Conservation (phyloP, 2,113 vertebrate genomes). For the Tapirus terrestris region DNA sequence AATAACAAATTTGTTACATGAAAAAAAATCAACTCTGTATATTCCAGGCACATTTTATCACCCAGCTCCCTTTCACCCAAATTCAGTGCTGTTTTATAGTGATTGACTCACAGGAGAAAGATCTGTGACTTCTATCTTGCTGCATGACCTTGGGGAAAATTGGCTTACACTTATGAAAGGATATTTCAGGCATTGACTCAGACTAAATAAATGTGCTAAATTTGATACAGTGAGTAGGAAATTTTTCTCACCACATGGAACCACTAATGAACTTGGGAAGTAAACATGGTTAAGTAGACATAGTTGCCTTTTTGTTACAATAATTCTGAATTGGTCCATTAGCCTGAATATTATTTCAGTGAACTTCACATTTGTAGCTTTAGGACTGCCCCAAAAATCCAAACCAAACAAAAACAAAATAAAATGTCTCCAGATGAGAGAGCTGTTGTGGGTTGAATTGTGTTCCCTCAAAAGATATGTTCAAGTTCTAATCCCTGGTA, state of each 20-base stretch:
- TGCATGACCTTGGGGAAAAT: slow-evolving; percentile 74
- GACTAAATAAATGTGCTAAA: slow-evolving; percentile 81
- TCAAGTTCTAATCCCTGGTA: background rate
- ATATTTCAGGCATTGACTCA: slow-evolving; percentile 76
- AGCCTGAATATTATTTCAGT: slow-evolving; percentile 61
- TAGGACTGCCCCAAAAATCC: background rate
- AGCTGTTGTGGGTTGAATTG: background rate
- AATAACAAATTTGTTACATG: slow-evolving; percentile 40
- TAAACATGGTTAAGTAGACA: slow-evolving; percentile 77
- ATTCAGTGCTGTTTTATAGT: slow-evolving; percentile 49
- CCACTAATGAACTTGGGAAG: slow-evolving; percentile 76
- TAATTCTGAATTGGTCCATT: slow-evolving; percentile 66
- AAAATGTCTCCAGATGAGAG: slow-evolving; percentile 29
- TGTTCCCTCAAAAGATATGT: background rate
- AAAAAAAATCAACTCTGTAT: slow-evolving; percentile 51
- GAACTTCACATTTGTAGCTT: slow-evolving; percentile 42
- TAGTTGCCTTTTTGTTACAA: slow-evolving; percentile 73
- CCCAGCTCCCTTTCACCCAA: background rate
- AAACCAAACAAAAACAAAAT: slow-evolving; percentile 32
- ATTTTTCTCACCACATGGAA: slow-evolving; percentile 74
- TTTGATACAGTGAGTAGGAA: slow-evolving; percentile 78
- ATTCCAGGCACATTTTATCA: slow-evolving; percentile 53
- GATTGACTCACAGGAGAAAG: slow-evolving; percentile 57
- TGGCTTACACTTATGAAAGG: slow-evolving; percentile 74
- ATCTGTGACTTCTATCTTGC: slow-evolving; percentile 68